Percentiles rank a stretch among this genome's conserved stretches.
phyloP scores from a whole-genome alignment of 2,113 vertebrate species.

The Bubalus kerabau region DNA sequence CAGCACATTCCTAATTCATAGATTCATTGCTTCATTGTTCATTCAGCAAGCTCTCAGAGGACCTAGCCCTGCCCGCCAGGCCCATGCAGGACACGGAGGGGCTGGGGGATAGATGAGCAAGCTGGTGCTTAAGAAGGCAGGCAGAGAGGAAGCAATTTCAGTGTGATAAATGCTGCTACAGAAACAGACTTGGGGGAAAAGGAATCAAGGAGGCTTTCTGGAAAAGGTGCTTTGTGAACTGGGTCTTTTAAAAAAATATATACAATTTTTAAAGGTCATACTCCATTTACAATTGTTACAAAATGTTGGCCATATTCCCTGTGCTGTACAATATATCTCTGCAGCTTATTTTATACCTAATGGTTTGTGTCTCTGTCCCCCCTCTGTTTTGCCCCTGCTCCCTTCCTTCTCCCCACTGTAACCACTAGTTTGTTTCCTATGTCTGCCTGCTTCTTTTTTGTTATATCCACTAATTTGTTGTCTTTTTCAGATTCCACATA shows the following conservation, averaged over 20 bases:
- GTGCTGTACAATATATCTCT: neutral
- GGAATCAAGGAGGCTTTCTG: neutral
- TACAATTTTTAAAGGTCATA: neutral
- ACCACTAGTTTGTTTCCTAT: neutral
- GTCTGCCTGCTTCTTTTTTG: neutral
- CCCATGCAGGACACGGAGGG: neutral
- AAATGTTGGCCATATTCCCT: neutral
- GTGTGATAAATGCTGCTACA: neutral
- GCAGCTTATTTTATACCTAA: neutral
- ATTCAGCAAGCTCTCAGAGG: neutral
- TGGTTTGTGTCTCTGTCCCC: neutral
- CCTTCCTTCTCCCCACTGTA: no score
- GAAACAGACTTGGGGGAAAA: neutral
- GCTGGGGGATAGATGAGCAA: neutral
- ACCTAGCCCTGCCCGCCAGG: accelerated
- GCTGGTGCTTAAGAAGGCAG: neutral
- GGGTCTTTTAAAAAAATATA: neutral
- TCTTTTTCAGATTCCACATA: neutral
- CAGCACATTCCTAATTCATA: neutral
- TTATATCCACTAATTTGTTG: neutral
- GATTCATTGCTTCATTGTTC: neutral
- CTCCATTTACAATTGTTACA: neutral
- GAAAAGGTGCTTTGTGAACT: neutral
- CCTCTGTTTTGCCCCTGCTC: neutral
- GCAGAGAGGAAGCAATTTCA: neutral